Conservation (phyloP, 2,888 invertebrate genomes). For the Endotricha flammealis region DNA sequence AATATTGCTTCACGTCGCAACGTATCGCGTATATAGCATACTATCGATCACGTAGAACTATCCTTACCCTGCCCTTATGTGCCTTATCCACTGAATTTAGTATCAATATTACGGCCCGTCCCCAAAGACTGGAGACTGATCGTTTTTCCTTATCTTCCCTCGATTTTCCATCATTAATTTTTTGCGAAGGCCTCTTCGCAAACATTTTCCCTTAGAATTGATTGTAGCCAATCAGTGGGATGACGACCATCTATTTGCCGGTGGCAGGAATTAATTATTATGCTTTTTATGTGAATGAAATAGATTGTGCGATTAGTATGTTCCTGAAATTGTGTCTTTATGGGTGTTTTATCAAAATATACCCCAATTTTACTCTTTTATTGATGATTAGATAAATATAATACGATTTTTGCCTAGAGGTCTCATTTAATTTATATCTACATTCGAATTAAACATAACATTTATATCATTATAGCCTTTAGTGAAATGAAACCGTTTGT, state of each 20-base stretch:
- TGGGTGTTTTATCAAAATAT: too few relatives aligned
- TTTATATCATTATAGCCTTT: too few relatives aligned
- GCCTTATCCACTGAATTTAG: conserved; percentile 31
- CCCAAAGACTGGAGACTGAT: conserved; percentile 32
- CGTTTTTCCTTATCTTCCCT: conserved; percentile 44
- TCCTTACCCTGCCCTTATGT: conserved; percentile 10
- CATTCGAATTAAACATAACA: too few relatives aligned
- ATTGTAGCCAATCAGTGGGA: conserved; percentile 52
- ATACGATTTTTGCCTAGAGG: too few relatives aligned
- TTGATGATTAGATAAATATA: too few relatives aligned
- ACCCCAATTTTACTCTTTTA: too few relatives aligned
- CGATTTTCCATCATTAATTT: conserved; percentile 61
- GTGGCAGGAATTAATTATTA: conserved; percentile 34
- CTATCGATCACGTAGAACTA: too few relatives aligned
- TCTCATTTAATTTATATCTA: too few relatives aligned
- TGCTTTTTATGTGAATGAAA: conserved; percentile 1
- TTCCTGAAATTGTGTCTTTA: too few relatives aligned
- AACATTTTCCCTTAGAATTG: conserved; percentile 44
- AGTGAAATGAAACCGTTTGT: too few relatives aligned
- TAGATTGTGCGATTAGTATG: not conserved
- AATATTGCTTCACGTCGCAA: too few relatives aligned
- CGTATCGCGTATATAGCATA: too few relatives aligned
- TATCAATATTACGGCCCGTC: conserved; percentile 43
- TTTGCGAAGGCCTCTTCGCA: conserved; percentile 37
- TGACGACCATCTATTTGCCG: conserved; percentile 43